Evolutionary conservation across 2,888 invertebrate species (phyloP).

Genomic region (Pyrgus malvae): DNA sequence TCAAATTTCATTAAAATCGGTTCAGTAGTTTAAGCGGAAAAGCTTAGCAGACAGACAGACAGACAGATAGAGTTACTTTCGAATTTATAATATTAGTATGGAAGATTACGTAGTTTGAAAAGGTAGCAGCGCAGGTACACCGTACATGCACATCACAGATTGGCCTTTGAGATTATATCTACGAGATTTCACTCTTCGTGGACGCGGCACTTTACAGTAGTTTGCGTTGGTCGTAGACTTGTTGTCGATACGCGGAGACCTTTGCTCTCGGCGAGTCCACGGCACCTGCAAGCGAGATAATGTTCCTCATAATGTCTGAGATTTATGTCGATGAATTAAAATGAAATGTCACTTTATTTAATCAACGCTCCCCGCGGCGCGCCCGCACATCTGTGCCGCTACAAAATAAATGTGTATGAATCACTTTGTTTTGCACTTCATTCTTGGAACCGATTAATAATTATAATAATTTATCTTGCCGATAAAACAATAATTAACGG

Average conservation of each 20-base stretch:
- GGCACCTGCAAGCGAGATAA: constrained; percentile 58
- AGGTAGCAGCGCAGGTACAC: no score
- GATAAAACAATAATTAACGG: constrained; percentile 77
- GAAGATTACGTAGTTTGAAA: no score
- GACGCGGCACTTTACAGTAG: background rate
- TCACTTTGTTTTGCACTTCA: constrained; percentile 77
- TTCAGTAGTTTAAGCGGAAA: no score
- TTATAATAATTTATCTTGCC: constrained; percentile 73
- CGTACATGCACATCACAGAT: no score
- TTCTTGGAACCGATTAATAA: constrained; percentile 75
- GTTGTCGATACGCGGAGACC: constrained; percentile 42
- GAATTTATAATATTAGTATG: no score
- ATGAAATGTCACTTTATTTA: constrained; percentile 77
- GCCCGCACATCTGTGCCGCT: constrained; percentile 54
- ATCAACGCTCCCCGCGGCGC: constrained; percentile 67
- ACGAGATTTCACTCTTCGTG: no score
- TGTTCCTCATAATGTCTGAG: constrained; percentile 61
- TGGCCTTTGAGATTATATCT: background rate
- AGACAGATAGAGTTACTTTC: no score
- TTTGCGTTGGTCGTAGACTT: background rate
- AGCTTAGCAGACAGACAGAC: no score
- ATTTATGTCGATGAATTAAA: constrained; percentile 71
- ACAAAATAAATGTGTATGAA: constrained; percentile 64
- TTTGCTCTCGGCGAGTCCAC: constrained; percentile 43
- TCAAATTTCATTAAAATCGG: no score